phyloP scores from a whole-genome alignment of 2,888 invertebrate species.

The Catocala sponsa region DNA sequence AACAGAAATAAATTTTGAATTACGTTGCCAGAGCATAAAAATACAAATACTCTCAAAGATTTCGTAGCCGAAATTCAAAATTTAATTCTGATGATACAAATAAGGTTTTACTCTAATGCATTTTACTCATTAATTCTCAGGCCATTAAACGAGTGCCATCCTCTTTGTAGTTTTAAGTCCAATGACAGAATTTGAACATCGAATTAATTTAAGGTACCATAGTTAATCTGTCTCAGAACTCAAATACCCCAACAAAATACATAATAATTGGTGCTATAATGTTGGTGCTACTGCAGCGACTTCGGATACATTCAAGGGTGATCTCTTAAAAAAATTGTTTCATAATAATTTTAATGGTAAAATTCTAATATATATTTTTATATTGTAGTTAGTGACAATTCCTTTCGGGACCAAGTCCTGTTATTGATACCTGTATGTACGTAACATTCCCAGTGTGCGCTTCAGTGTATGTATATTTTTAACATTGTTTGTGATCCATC shows the following conservation, averaged over 20 bases:
- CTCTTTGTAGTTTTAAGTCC: conserved; percentile 83
- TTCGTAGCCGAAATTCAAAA: conserved; percentile 27
- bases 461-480: conserved; percentile 77
- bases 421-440: conserved; percentile 87
- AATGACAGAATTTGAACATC: conserved; percentile 75
- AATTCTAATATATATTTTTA: conserved; percentile 74
- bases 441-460: conserved; percentile 86
- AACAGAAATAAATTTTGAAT: conserved; percentile 49
- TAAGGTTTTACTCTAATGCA: conserved; percentile 84
- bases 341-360: conserved; percentile 56
- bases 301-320: conserved; percentile 74
- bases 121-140: conserved; percentile 87
- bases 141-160: conserved; percentile 88
- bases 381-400: conserved; percentile 74
- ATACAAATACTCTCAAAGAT: conserved; percentile 1
- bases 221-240: conserved; percentile 52
- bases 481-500: conserved; percentile 87
- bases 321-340: conserved; percentile 77
- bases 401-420: conserved; percentile 43
- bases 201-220: conserved; percentile 67
- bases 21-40: conserved; percentile 35
- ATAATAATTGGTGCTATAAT: conserved; percentile 70
- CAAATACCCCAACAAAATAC: conserved; percentile 52
- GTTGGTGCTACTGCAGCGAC: conserved; percentile 78
- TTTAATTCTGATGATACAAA: conserved; percentile 42